Percentiles rank a stretch among this genome's conserved stretches.
phyloP scores from a whole-genome alignment of 2,113 vertebrate species.

The Semnornis frantzii region DNA sequence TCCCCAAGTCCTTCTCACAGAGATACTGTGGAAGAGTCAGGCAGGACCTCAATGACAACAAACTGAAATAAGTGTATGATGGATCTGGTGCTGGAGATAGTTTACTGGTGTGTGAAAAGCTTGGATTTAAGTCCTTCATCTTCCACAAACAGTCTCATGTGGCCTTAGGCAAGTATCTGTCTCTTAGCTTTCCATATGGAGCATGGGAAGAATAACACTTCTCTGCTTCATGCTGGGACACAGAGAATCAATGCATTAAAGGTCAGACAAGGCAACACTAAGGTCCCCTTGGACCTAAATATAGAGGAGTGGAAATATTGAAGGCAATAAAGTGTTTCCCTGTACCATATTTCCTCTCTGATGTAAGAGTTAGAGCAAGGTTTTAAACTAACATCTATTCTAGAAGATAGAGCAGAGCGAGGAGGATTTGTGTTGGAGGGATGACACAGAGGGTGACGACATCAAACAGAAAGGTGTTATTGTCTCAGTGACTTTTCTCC shows the following conservation, averaged over 20 bases:
- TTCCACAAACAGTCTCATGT: not conserved
- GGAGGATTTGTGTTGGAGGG: slow-evolving; percentile 2
- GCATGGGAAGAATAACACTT: not conserved
- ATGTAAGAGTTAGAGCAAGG: not conserved
- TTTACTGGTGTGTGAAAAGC: not conserved
- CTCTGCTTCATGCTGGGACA: not conserved
- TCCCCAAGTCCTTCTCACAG: not conserved
- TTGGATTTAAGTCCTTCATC: not conserved
- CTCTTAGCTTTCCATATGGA: not conserved
- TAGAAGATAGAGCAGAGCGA: not conserved
- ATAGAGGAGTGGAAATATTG: not conserved
- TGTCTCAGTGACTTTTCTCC: not conserved
- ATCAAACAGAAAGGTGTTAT: slow-evolving; percentile 25
- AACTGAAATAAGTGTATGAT: not conserved
- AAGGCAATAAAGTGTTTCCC: not conserved
- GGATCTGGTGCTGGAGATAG: not conserved
- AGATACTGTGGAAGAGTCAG: not conserved
- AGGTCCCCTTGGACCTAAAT: not conserved
- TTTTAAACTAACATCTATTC: slow-evolving; percentile 1
- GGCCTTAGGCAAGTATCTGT: not conserved
- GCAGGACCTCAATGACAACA: not conserved
- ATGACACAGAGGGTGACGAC: not conserved
- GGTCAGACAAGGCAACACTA: not conserved
- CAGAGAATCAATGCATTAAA: not conserved
- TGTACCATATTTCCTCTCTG: not conserved